A percentile compares a stretch with the other conserved stretches of the same genome.
Conservation (phyloP, 2,113 vertebrate species). For the Ginglymostoma cirratum region DNA sequence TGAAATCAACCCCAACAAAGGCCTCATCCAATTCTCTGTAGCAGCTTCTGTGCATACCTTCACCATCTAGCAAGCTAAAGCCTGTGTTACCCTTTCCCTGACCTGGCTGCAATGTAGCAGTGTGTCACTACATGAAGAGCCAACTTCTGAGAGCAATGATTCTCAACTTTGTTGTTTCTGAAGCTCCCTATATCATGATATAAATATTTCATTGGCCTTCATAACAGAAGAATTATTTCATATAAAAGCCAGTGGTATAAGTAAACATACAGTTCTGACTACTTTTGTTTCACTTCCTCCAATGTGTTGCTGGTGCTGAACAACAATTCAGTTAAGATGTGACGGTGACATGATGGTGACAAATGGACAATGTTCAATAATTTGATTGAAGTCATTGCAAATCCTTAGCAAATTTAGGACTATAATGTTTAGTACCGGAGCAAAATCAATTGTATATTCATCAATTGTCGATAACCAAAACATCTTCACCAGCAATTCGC, state of each 20-base stretch:
- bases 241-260: not conserved
- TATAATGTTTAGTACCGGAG: not conserved
- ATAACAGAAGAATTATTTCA: not conserved
- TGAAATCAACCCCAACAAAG: not conserved
- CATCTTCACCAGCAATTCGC: not conserved
- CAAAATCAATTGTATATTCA: not conserved
- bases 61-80: not conserved
- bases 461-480: not conserved
- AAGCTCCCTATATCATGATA: not conserved
- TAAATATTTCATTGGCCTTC: not conserved
- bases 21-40: not conserved
- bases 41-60: not conserved
- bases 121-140: not conserved
- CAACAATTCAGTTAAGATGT: not conserved
- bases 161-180: not conserved
- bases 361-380: not conserved
- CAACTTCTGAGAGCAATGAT: not conserved
- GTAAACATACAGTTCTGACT: too few species aligned
- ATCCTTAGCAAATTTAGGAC: not conserved
- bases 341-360: too few species aligned
- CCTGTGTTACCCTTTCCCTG: not conserved
- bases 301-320: not conserved
- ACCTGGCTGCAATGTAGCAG: too few species aligned
- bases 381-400: too few species aligned
- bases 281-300: not conserved